Base-by-base conservation (phyloP, 2,888 invertebrate genomes). In the Catocala nupta region DNA sequence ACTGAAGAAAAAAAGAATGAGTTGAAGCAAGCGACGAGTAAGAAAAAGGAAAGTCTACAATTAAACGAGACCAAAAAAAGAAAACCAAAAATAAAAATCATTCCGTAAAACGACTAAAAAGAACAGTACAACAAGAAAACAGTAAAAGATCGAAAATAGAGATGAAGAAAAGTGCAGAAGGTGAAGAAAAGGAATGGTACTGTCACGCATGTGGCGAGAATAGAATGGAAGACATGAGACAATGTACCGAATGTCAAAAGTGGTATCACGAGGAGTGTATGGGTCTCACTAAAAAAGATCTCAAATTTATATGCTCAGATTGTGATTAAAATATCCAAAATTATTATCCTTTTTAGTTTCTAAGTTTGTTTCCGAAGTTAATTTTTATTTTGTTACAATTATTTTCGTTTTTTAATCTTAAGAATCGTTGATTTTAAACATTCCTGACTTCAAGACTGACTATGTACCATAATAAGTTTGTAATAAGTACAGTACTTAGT, bases 1-100 rank as follows among this genome's bases (percentile, higher is more conserved):
- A 68, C 67, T 69, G 64, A 73, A 73, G 67, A 70, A 55, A 65
- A 69, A 73, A 57, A 69, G 59, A 45, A 73, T 55, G 53, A 69
- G 63, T 55, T n/a, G n/a, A n/a, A n/a, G n/a, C n/a, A n/a, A n/a
- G n/a, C n/a, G n/a, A n/a, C n/a, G n/a, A 68, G 58, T 60, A 65
- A 69, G 59, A 69, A 72, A 66, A 63, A 72, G 67, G 52, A 51
- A 66, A 65, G 49, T 49, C 33, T 55, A 55, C 47, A 55, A 39
- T 55, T 47, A 55, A 55, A 49, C 54, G 13, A 59, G 48, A 59
- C 36, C 49, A 53, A 53, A 53, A 42, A 45, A 53, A 52, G 36
- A 56, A 56, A 54, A 54, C 25, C 53, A 54, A 44, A 5, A 48
- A 48, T 13, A 48, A 16, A 48, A 48, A 48, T 48, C 16, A 48